Conservation (phyloP, 2,113 vertebrate species). For the Otis tarda region DNA sequence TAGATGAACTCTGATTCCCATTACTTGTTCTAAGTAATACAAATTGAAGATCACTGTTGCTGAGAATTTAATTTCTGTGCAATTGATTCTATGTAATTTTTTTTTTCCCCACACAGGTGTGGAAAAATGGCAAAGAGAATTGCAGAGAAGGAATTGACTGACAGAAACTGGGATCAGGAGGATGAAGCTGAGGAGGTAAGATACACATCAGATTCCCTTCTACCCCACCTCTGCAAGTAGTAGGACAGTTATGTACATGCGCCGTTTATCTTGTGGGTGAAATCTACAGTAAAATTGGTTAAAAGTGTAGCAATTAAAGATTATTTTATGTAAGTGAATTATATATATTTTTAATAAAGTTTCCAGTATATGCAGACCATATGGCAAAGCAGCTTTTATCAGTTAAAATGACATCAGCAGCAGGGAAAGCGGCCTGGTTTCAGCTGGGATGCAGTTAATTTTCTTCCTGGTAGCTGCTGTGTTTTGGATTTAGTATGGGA, state of each 20-base stretch:
- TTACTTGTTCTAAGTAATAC: background rate
- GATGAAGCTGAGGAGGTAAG: constrained; percentile 94
- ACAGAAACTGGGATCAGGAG: constrained; percentile 98
- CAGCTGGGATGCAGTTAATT: too few species aligned
- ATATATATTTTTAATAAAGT: background rate
- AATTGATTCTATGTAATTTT: background rate
- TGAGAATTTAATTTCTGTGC: background rate
- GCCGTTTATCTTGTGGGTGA: background rate
- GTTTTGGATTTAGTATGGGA: too few species aligned
- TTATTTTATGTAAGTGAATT: background rate
- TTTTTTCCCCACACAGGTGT: background rate
- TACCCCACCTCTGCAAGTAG: background rate
- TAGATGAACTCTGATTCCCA: background rate
- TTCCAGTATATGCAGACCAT: background rate
- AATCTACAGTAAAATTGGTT: background rate
- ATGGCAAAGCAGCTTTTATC: background rate
- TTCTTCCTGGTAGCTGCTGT: too few species aligned
- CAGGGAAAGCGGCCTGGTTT: background rate
- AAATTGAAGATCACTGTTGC: background rate
- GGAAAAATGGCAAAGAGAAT: constrained; percentile 92
- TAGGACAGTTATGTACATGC: background rate
- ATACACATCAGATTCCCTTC: background rate
- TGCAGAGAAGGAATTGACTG: constrained; percentile 95
- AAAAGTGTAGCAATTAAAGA: background rate
- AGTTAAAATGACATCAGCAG: background rate